Evolutionary conservation across 92 coral and sea anemone species (phyloP).

Genomic region (Desmophyllum pertusum): DNA sequence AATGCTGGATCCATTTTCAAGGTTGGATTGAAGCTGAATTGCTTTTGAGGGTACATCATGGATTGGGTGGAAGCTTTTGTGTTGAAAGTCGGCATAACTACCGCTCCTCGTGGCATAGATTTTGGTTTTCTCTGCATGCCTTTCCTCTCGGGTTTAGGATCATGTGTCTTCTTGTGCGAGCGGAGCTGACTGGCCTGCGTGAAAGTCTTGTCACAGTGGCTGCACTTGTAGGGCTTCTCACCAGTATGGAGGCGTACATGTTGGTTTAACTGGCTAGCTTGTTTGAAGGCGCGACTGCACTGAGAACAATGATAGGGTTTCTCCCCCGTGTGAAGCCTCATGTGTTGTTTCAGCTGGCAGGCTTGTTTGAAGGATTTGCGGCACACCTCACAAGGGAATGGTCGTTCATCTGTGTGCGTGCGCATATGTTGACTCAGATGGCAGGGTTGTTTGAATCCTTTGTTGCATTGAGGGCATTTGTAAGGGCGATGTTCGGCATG

Average conservation of each 20-base stretch:
- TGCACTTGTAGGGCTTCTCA: slow-evolving; percentile 95
- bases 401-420: slow-evolving; percentile 92
- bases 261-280: slow-evolving; percentile 98
- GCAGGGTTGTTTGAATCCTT: slow-evolving; percentile 94
- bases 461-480: slow-evolving; percentile 89
- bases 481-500: slow-evolving; percentile 88
- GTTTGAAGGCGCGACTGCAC: slow-evolving; percentile 91
- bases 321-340: slow-evolving; percentile 97
- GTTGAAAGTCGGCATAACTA: slow-evolving; percentile 36
- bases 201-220: slow-evolving; percentile 89
- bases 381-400: slow-evolving; percentile 93
- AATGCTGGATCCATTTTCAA: slow-evolving; percentile 33
- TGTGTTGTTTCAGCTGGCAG: slow-evolving; percentile 95
- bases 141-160: slow-evolving; percentile 85
- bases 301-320: slow-evolving; percentile 90
- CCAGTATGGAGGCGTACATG: slow-evolving; percentile 98
- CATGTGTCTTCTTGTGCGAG: slow-evolving; percentile 97
- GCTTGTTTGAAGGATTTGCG: slow-evolving; percentile 94
- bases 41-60: slow-evolving; percentile 24
- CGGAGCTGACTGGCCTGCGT: slow-evolving; percentile 98
- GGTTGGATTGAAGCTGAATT: slow-evolving; percentile 8
- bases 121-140: slow-evolving; percentile 18
- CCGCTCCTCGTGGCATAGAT: slow-evolving; percentile 12
- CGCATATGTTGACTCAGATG: slow-evolving; percentile 84
- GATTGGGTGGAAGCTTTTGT: slow-evolving; percentile 23